These are phyloP conservation scores for Tetraneura akinire DNA, from an alignment of 1,140 invertebrate genomes.

Conservation along the genomic window DNA sequence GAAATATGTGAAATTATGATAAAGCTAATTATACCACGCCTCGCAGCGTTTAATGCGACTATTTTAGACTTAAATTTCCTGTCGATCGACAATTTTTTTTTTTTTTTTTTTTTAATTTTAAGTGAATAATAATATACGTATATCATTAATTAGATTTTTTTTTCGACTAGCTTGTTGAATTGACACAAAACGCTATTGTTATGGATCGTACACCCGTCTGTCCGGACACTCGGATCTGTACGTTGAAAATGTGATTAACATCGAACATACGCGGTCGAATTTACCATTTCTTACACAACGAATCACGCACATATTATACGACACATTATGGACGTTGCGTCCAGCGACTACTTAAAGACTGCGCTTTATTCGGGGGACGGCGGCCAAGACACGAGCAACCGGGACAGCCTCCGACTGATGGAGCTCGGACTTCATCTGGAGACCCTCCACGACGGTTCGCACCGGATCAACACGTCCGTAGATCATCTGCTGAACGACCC, in stretches of 20 bases:
- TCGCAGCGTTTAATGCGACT: too few relatives aligned
- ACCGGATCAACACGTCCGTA: conserved; percentile 43
- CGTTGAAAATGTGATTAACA: conserved; percentile 12
- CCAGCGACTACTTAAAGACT: conserved; percentile 46
- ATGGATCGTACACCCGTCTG: too few relatives aligned
- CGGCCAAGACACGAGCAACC: conserved; percentile 33
- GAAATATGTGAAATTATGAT: too few relatives aligned
- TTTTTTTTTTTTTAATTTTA: too few relatives aligned
- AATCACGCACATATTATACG: background rate
- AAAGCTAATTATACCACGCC: too few relatives aligned
- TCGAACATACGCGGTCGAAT: background rate
- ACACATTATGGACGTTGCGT: conserved; percentile 45
- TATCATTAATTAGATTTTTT: too few relatives aligned
- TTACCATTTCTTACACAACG: background rate
- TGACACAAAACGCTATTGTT: background rate
- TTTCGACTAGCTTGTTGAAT: background rate
- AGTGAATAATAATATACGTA: too few relatives aligned
- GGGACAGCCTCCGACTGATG: conserved; percentile 40
- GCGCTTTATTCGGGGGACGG: conserved; percentile 37
- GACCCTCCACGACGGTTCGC: conserved; percentile 40
- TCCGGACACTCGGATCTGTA: too few relatives aligned
- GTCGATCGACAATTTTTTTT: too few relatives aligned
- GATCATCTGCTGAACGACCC: conserved; percentile 41
- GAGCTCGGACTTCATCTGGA: conserved; percentile 44
- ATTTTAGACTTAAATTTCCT: too few relatives aligned